Evolutionary conservation across 2,888 invertebrate species (phyloP).

Genomic region (Amaurobius ferox): DNA sequence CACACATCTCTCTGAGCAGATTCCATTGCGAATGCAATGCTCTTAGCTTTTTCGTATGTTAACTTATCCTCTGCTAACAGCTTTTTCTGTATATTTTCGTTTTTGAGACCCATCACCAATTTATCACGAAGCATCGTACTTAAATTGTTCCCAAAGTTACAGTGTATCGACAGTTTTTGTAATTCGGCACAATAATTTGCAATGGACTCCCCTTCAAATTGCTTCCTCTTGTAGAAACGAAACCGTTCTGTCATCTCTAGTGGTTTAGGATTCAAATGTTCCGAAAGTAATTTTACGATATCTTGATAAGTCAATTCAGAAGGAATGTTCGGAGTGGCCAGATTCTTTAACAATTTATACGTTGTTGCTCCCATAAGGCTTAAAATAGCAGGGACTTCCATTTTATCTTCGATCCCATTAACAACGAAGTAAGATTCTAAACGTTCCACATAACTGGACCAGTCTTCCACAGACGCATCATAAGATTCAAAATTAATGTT

Average conservation of each 20-base stretch:
- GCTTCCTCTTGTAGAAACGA: constrained; percentile 54
- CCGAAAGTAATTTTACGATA: constrained; percentile 51
- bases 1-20: constrained; percentile 51
- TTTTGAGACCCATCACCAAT: constrained; percentile 54
- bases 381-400: constrained; percentile 45
- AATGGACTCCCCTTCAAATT: constrained; percentile 51
- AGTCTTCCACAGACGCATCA: constrained; percentile 42
- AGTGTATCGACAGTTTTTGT: constrained; percentile 49
- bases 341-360: constrained; percentile 48
- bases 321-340: constrained; percentile 46
- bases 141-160: constrained; percentile 50
- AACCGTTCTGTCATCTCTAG: constrained; percentile 53
- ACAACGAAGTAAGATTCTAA: constrained; percentile 49
- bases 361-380: constrained; percentile 46
- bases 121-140: constrained; percentile 52
- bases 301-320: constrained; percentile 42
- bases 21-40: constrained; percentile 56
- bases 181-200: constrained; percentile 52
- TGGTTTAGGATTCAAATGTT: constrained; percentile 51
- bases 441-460: constrained; percentile 46
- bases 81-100: constrained; percentile 53
- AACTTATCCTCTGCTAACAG: constrained; percentile 55
- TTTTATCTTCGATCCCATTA: constrained; percentile 45
- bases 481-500: constrained; percentile 47
- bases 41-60: constrained; percentile 52